Evolutionary conservation across 2,888 invertebrate genomes (phyloP).

Genomic region (Emmelina monodactyla): DNA sequence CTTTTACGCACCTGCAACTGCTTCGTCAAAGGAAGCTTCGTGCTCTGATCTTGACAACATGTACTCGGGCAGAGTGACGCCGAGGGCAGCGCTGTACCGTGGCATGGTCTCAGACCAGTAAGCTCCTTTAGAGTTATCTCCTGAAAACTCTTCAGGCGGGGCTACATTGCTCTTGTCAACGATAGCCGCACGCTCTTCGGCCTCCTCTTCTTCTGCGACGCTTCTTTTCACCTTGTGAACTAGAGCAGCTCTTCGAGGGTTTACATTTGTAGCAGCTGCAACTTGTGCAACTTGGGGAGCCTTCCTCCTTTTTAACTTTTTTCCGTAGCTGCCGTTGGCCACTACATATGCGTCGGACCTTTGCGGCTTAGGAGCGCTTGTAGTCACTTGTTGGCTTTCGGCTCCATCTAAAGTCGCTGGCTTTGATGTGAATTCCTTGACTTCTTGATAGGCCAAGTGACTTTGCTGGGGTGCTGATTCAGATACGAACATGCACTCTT

Average conservation of each 20-base stretch:
- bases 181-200: conserved; percentile 34
- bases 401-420: conserved; percentile 43
- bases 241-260: conserved; percentile 16
- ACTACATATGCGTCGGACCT: conserved; percentile 50
- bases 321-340: conserved; percentile 37
- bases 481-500: conserved; percentile 81
- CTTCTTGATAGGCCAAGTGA: conserved; percentile 72
- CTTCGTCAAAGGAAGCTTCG: conserved; percentile 72
- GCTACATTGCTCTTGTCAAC: conserved; percentile 45
- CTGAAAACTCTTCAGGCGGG: conserved; percentile 59
- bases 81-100: conserved; percentile 69
- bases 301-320: conserved; percentile 52
- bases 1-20: conserved; percentile 49
- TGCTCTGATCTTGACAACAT: conserved; percentile 74
- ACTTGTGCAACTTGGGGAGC: conserved; percentile 26
- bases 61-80: conserved; percentile 71
- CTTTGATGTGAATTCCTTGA: conserved; percentile 67
- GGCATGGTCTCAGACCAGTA: conserved; percentile 74
- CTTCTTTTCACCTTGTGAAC: conserved; percentile 39
- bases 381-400: conserved; percentile 46
- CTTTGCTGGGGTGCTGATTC: conserved; percentile 71
- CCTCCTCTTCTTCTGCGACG: conserved; percentile 34
- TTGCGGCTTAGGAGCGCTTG: conserved; percentile 34
- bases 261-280: conserved; percentile 29
- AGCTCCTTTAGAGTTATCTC: conserved; percentile 65